Evolutionary conservation across 2,113 vertebrate species (phyloP).

Genomic region (Apistogramma diplotaenia): DNA sequence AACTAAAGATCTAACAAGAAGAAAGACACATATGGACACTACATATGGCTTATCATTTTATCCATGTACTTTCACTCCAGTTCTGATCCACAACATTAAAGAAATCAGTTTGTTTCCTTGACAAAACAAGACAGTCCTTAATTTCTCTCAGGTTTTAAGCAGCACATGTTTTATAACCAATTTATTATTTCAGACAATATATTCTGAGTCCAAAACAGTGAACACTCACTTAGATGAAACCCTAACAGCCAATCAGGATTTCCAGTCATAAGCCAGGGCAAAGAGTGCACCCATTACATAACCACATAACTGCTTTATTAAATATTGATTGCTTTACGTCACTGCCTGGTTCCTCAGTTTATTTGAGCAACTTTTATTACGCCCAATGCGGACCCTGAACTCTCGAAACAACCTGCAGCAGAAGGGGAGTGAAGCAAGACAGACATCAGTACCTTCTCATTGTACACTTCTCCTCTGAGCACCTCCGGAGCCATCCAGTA

Average conservation of each 20-base stretch:
- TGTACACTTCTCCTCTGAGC: constrained; percentile 89
- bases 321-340: constrained; percentile 28
- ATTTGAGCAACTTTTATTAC: constrained; percentile 6
- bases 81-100: not conserved
- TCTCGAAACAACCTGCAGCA: not conserved
- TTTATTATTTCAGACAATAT: not conserved
- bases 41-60: not conserved
- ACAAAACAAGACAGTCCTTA: not conserved
- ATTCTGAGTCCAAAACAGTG: not conserved
- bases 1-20: not conserved
- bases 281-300: not conserved
- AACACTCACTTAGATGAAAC: not conserved
- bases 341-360: not conserved
- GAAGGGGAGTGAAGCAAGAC: not conserved
- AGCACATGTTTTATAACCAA: not conserved
- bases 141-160: not conserved
- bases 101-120: not conserved
- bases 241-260: not conserved
- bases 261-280: not conserved
- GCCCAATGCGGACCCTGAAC: constrained; percentile 31
- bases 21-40: not conserved
- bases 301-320: constrained; percentile 8
- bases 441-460: constrained; percentile 86
- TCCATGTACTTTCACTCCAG: not conserved
- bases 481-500: constrained; percentile 99